A percentile compares a stretch with the other conserved stretches of the same genome.
These are phyloP conservation scores for Eucriotettix oculatus DNA, from an alignment of 2,888 invertebrate genomes.

Conservation along the genomic window DNA sequence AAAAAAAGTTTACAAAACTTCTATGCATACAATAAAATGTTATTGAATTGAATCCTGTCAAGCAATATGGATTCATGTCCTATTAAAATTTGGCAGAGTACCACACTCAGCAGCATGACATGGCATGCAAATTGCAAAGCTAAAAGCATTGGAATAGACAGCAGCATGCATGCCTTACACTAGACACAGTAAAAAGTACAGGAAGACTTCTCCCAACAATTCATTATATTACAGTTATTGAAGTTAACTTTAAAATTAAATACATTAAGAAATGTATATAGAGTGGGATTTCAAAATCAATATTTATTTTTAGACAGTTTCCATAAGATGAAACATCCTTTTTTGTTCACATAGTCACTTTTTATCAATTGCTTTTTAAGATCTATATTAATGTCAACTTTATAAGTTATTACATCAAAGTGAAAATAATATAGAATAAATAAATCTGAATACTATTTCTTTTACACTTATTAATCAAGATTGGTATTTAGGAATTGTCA, in stretches of 20 bases:
- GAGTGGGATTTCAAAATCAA: background rate
- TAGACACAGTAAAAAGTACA: background rate
- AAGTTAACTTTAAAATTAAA: constrained; percentile 6
- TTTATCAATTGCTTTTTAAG: too few relatives aligned
- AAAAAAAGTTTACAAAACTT: too few relatives aligned
- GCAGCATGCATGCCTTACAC: constrained; percentile 11
- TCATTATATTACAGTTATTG: constrained; percentile 8
- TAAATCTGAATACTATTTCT: too few relatives aligned
- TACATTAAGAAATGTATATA: constrained; percentile 2
- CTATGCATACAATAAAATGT: background rate
- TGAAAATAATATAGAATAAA: too few relatives aligned
- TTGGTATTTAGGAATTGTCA: too few relatives aligned
- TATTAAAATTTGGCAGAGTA: background rate
- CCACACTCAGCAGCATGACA: background rate
- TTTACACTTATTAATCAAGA: too few relatives aligned
- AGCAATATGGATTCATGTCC: background rate
- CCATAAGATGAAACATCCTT: too few relatives aligned
- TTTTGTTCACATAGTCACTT: too few relatives aligned
- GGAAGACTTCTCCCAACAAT: background rate
- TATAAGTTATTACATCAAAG: too few relatives aligned
- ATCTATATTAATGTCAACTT: too few relatives aligned
- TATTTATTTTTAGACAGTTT: background rate
- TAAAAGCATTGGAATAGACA: background rate
- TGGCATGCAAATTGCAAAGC: background rate
- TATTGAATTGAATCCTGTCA: background rate